phyloP scores from a whole-genome alignment of 2,888 invertebrate species.

The Dermolepida albohirtum region DNA sequence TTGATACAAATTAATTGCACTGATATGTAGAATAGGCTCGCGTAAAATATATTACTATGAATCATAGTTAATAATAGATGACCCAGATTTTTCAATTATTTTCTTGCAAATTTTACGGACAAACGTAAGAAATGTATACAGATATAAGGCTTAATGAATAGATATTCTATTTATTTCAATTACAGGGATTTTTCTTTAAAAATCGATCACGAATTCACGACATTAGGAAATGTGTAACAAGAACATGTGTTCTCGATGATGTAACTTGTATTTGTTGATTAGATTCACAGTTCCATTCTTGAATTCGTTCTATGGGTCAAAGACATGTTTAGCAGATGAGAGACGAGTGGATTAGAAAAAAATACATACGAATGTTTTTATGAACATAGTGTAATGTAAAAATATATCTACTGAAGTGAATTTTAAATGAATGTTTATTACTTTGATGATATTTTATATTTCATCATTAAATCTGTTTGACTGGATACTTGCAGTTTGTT shows the following conservation, averaged over 20 bases:
- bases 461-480: background rate
- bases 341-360: conserved; percentile 36
- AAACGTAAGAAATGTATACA: no score
- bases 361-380: conserved; percentile 14
- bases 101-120: no score
- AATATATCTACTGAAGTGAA: conserved; percentile 14
- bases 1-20: conserved; percentile 31
- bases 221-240: conserved; percentile 44
- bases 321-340: conserved; percentile 50
- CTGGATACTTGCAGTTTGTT: background rate
- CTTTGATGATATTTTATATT: background rate
- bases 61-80: conserved; percentile 31
- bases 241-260: conserved; percentile 44
- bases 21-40: background rate
- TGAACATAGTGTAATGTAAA: conserved; percentile 11
- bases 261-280: conserved; percentile 48
- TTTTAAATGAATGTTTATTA: conserved; percentile 7
- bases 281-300: conserved; percentile 53
- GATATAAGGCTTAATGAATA: background rate
- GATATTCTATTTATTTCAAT: background rate
- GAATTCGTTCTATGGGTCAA: conserved; percentile 53
- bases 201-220: conserved; percentile 16
- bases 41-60: conserved; percentile 2
- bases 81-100: no score
- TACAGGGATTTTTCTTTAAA: conserved; percentile 1